phyloP scores from a whole-genome alignment of 2,113 vertebrate species.

The Prionailurus viverrinus region DNA sequence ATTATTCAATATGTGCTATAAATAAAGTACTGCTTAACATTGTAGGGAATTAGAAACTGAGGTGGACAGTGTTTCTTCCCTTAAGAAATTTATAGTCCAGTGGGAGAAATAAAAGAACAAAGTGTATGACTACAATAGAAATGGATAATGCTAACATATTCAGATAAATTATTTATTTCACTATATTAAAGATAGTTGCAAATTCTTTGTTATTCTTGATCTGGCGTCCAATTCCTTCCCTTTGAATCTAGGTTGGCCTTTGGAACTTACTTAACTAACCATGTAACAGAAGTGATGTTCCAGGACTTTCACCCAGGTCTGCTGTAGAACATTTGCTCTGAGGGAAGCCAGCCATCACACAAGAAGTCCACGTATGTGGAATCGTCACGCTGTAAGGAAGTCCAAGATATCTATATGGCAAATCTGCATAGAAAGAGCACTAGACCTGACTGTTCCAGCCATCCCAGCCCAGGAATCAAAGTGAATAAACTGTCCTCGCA shows the following conservation, averaged over 20 bases:
- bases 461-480: not conserved
- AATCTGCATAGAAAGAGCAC: not conserved
- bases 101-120: not conserved
- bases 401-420: not conserved
- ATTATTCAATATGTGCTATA: not conserved
- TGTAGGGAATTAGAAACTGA: not conserved
- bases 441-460: not conserved
- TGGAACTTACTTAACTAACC: not conserved
- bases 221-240: not conserved
- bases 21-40: not conserved
- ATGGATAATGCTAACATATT: not conserved
- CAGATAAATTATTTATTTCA: slow-evolving; percentile 8
- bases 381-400: not conserved
- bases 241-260: not conserved
- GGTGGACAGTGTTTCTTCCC: not conserved
- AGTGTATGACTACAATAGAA: not conserved
- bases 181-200: not conserved
- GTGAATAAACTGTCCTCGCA: not conserved
- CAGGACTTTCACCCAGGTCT: not conserved
- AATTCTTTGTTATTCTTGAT: slow-evolving; percentile 8
- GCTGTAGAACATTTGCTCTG: not conserved
- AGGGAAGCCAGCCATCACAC: not conserved
- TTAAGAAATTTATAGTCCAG: not conserved
- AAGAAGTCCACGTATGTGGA: not conserved
- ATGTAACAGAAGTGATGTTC: not conserved